Evolutionary conservation across 1,140 invertebrate genomes (phyloP).

Genomic region (Nasonia vitripennis): DNA sequence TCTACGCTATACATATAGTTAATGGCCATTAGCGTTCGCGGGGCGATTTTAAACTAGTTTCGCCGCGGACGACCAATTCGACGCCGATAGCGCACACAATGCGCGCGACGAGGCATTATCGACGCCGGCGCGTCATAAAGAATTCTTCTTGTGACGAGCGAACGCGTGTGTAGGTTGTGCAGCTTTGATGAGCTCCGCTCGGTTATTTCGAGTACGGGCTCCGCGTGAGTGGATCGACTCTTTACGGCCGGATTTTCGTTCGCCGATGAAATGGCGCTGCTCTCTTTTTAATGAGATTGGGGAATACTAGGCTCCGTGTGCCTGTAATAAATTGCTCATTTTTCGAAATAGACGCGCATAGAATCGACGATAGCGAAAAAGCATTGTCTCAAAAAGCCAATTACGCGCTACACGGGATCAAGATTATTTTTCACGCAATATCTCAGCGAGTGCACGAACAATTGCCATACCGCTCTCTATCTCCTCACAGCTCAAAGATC

Average conservation of each 20-base stretch:
- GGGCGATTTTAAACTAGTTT: not conserved
- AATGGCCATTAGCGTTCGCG: not conserved
- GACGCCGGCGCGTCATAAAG: not conserved
- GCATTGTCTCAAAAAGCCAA: not conserved
- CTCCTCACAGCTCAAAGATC: not conserved
- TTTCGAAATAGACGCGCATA: not conserved
- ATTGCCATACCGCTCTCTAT: not conserved
- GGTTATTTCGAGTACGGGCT: not conserved
- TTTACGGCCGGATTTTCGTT: not conserved
- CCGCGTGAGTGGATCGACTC: not conserved
- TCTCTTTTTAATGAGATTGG: not conserved
- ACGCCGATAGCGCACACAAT: too few relatives aligned
- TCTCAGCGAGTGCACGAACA: not conserved
- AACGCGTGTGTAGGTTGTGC: not conserved
- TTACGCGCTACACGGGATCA: not conserved
- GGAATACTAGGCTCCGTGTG: too few relatives aligned
- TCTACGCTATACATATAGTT: not conserved
- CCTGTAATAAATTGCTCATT: too few relatives aligned
- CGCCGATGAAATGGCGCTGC: not conserved
- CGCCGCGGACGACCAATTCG: too few relatives aligned
- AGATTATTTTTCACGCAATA: not conserved
- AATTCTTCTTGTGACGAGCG: not conserved
- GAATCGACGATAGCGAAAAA: not conserved
- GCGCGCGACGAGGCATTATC: too few relatives aligned
- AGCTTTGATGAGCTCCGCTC: not conserved